A percentile compares a stretch with the other conserved stretches of the same genome.
phyloP scores from a whole-genome alignment of 2,797 vertebrate species.

The Sebastes cheni region DNA sequence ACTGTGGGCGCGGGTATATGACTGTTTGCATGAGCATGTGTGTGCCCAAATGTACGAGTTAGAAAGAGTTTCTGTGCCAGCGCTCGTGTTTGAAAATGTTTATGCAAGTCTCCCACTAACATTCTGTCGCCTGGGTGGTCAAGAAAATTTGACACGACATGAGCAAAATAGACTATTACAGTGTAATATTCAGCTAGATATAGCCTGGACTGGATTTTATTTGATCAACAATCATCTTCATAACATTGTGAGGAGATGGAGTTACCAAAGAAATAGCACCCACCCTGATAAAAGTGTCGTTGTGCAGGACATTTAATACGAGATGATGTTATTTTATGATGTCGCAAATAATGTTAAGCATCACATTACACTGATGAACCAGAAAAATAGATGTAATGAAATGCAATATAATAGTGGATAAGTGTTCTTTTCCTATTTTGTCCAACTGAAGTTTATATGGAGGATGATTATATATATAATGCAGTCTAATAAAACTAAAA shows the following conservation, averaged over 20 bases:
- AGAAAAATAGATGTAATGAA: background rate
- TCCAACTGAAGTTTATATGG: no score
- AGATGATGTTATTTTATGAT: slow-evolving; percentile 5
- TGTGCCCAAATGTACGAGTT: slow-evolving; percentile 62
- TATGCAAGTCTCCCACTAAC: slow-evolving; percentile 73
- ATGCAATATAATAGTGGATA: background rate
- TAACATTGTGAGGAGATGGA: slow-evolving; percentile 28
- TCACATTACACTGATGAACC: background rate
- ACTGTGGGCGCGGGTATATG: slow-evolving; percentile 62
- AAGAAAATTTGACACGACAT: slow-evolving; percentile 60
- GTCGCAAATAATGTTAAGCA: slow-evolving; percentile 2
- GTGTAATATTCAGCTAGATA: slow-evolving; percentile 46
- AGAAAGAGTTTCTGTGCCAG: slow-evolving; percentile 53
- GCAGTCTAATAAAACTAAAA: background rate
- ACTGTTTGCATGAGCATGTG: slow-evolving; percentile 56
- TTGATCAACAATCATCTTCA: slow-evolving; percentile 45
- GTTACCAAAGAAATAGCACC: slow-evolving; percentile 9
- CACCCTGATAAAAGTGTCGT: slow-evolving; percentile 4
- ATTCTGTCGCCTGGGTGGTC: slow-evolving; percentile 72
- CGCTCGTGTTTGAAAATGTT: slow-evolving; percentile 58
- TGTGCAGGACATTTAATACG: background rate
- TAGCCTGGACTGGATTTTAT: slow-evolving; percentile 41
- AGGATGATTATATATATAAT: background rate
- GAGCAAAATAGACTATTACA: slow-evolving; percentile 45
- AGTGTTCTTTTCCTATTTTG: background rate